A percentile compares a stretch with the other conserved stretches of the same genome.
Evolutionary conservation across 2,888 invertebrate genomes (phyloP).

Genomic region (Tetragnatha montana): DNA sequence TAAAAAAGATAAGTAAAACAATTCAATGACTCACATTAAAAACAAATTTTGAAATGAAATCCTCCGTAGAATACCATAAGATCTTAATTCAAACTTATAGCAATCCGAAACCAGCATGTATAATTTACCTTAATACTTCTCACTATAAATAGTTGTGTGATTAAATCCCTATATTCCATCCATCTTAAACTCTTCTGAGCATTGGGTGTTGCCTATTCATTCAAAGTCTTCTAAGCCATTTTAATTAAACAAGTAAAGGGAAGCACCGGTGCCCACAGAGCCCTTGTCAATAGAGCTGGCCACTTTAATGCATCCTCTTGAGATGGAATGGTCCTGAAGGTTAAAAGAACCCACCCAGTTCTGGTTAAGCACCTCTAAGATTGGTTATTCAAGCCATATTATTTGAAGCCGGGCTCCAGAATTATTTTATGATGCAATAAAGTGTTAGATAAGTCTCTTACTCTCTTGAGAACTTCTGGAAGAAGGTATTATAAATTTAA

Average conservation of each 20-base stretch:
- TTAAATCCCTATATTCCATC: too few species aligned
- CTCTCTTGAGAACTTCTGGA: too few species aligned
- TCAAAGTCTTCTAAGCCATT: not conserved
- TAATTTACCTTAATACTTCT: too few species aligned
- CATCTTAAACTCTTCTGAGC: too few species aligned
- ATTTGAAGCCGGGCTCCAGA: not conserved
- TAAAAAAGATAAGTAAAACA: too few species aligned
- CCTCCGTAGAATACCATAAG: too few species aligned
- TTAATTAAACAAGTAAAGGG: not conserved
- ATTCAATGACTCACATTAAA: too few species aligned
- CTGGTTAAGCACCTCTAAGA: not conserved
- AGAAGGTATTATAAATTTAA: too few species aligned
- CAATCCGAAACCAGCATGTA: too few species aligned
- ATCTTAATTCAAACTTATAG: too few species aligned
- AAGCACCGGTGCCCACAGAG: not conserved
- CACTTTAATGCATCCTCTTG: not conserved
- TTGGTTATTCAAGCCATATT: not conserved
- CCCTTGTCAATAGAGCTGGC: not conserved
- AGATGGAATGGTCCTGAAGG: not conserved
- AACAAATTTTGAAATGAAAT: too few species aligned
- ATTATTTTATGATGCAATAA: not conserved
- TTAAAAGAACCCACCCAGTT: not conserved
- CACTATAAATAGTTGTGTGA: too few species aligned
- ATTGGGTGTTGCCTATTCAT: not conserved
- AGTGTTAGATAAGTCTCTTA: not conserved